Evolutionary conservation across 2,113 vertebrate species (phyloP), one percentile per base, ranked within the genome.

Genomic region (Solenodon paradoxus): DNA sequence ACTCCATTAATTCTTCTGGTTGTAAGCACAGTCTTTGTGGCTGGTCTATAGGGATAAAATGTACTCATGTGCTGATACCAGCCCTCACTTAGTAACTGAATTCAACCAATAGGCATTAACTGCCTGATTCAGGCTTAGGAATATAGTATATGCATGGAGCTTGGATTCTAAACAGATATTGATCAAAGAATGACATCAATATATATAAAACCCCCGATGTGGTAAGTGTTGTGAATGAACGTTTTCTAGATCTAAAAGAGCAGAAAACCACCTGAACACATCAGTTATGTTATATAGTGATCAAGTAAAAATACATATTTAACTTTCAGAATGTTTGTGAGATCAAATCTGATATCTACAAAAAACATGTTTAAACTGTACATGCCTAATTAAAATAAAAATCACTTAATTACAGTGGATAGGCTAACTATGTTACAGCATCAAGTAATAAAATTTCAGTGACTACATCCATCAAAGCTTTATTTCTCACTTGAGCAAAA

Each of bases 141-240:
- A 71, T 69, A 68, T 5, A 82, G 47, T 47, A 68, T 72, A 38
- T 61, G 91, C 42, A 47, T 47, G 26, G 77, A 90, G 32, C 35
- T 61, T 85, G 42, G 74, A 85, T 68, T 88, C 82, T 74, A 85
- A n/a, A 91, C 35, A 89, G 72, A 88, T 17, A 74, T 51, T 51
- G 53, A 81, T 64, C 66, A 92, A 95, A 88, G 38, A 90, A 61
- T 72, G 64, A 57, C 2, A 69, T 40, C 87, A 95, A 72, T 66
- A 78, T 4, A 5, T 57, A 72, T 45, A 78, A 92, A 92, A 94
- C 72, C n/a, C 30, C 16, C 61, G 24, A 19, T 63, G 45, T 20
- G 10, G 80, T 74, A 78, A 97, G 91, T 85, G 13, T 4, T 79
- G 28, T 71, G 24, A 86, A 40, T 68, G 42, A 45, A 84, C 82